Conservation (phyloP, 2,888 invertebrate genomes). For the Thymelicus sylvestris region DNA sequence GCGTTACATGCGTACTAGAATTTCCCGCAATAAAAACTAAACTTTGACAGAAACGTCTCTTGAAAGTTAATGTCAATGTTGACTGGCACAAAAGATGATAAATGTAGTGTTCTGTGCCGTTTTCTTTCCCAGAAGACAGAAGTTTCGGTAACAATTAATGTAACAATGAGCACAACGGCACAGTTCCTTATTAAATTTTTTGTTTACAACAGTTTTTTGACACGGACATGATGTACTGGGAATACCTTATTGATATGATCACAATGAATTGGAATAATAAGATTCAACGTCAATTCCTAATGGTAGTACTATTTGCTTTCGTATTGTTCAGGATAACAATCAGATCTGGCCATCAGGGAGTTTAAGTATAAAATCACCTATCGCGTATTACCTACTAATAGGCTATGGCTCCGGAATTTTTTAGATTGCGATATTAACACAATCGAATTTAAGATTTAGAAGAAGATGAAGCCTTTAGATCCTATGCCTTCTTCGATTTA, state of each 20-base stretch:
- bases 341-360: not conserved
- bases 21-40: constrained; percentile 1
- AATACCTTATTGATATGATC: constrained; percentile 55
- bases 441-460: no score
- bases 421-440: no score
- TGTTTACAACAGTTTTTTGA: constrained; percentile 52
- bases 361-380: constrained; percentile 1
- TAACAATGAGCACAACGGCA: constrained; percentile 52
- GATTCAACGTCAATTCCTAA: constrained; percentile 52
- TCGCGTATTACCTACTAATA: no score
- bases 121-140: constrained; percentile 18
- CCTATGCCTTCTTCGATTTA: no score
- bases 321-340: not conserved
- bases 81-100: constrained; percentile 6
- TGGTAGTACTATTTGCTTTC: constrained; percentile 50
- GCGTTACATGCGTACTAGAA: no score
- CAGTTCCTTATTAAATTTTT: constrained; percentile 56
- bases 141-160: constrained; percentile 8
- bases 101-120: constrained; percentile 11
- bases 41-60: not conserved
- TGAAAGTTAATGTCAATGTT: not conserved
- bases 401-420: no score
- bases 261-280: constrained; percentile 54
- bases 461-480: no score
- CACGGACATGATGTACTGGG: constrained; percentile 59